phyloP scores from a whole-genome alignment of 1,140 invertebrate species.

The Pararge aegeria region DNA sequence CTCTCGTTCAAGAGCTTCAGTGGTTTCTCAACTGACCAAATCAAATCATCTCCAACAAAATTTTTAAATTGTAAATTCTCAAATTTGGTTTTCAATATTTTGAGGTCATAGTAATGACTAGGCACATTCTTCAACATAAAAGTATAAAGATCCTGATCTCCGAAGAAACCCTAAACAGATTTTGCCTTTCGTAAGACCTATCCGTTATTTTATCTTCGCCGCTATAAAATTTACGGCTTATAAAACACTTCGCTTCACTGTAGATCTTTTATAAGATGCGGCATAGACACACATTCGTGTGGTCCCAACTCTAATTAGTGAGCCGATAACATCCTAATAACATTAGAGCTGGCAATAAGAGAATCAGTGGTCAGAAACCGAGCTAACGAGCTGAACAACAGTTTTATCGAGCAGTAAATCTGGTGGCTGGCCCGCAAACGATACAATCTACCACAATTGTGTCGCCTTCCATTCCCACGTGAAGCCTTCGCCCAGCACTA shows the following conservation, averaged over 20 bases:
- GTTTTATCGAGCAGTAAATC: slow-evolving; percentile 43
- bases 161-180: too few species aligned
- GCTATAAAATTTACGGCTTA: neutral
- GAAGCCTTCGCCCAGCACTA: slow-evolving; percentile 21
- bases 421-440: slow-evolving; percentile 35
- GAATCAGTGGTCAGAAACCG: slow-evolving; percentile 22
- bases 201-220: neutral
- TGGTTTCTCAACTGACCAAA: too few species aligned
- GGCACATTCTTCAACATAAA: too few species aligned
- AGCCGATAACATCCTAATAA: slow-evolving; percentile 29
- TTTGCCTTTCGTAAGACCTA: neutral
- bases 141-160: too few species aligned
- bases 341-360: slow-evolving; percentile 25
- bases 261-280: neutral
- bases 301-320: slow-evolving; percentile 27
- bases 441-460: slow-evolving; percentile 44
- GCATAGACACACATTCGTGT: slow-evolving; percentile 18
- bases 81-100: too few species aligned
- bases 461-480: slow-evolving; percentile 41
- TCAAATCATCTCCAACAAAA: too few species aligned
- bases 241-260: neutral
- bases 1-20: too few species aligned
- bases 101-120: too few species aligned
- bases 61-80: too few species aligned
- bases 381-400: slow-evolving; percentile 46